Evolutionary conservation across 2,113 vertebrate genomes (phyloP), one percentile per base, ranked within the genome.

Genomic region (Thomomys bottae): DNA sequence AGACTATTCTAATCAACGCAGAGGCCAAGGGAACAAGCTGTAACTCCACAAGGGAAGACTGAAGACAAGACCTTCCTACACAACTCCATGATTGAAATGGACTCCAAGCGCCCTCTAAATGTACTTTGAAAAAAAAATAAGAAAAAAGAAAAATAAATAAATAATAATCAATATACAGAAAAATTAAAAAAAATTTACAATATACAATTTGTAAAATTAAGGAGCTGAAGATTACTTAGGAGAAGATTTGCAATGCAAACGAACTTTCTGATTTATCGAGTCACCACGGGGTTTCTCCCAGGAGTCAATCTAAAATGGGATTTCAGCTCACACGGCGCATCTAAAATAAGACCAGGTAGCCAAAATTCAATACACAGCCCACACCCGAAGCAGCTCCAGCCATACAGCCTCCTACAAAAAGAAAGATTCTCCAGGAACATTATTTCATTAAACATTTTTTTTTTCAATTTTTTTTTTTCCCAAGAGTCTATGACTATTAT

Each of bases 221-320:
- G 88, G 89, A 66, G 79, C 40, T 93, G 92, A 86, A 87, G 85
- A 94, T 92, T 81, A 78, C 85, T 94, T 92, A 75, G 70, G 54
- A 89, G 88, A 91, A 14, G 0, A 91, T 94, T 94, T 95, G 94
- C 91, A 94, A 94, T 92, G 92, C 95, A 94, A 93, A 96, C 79
- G 38, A 91, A 94, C 42, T 64, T 91, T 94, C 94, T 96, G 95
- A 94, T 92, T 94, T 95, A 87, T 81, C 80, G 87, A 88, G 80
- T 91, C 95, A 84, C 96, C 87, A 93, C 57, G 0, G 93, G 94
- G 94, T 92, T 93, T 91, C 94, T 86, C 87, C 70, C 81, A 87
- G 6, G 91, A 96, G 95, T 92, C 91, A 68, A 77, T 93, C 91
- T 83, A 90, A 92, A 93, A 93, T 59, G 82, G 63, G 76, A 85